A percentile compares a stretch with the other conserved stretches of the same genome.
phyloP scores from a whole-genome alignment of 2,797 vertebrate genomes.

The Trematocara caparti region DNA sequence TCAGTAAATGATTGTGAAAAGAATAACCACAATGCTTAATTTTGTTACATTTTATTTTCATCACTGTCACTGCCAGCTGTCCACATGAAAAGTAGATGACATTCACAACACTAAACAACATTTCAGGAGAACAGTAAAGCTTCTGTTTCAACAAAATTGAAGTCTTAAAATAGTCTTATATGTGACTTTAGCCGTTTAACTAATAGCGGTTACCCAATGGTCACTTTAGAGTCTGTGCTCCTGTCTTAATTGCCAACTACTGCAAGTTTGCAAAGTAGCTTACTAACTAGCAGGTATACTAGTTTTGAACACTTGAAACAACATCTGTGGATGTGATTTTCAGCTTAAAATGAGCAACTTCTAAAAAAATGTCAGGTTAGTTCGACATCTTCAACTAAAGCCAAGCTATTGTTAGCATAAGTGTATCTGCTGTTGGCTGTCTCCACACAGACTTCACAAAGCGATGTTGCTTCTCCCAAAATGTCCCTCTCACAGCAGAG shows the following conservation, averaged over 20 bases:
- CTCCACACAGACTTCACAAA: not conserved
- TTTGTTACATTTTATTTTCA: not conserved
- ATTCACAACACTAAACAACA: not conserved
- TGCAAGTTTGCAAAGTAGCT: not conserved
- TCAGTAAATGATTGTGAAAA: not conserved
- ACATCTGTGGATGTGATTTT: not conserved
- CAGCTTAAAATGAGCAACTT: not conserved
- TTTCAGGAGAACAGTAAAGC: not conserved
- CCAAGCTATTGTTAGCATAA: not conserved
- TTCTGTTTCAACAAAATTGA: not conserved
- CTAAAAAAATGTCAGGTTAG: accelerated
- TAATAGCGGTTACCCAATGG: not conserved
- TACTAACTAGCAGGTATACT: not conserved
- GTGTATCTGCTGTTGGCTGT: not conserved
- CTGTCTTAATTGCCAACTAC: not conserved
- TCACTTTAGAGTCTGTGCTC: not conserved
- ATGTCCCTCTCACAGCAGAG: not conserved
- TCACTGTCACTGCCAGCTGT: not conserved
- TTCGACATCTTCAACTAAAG: not conserved
- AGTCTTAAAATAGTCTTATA: not conserved
- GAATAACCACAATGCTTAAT: not conserved
- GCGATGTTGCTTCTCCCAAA: not conserved
- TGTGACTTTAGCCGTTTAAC: not conserved
- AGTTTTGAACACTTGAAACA: not conserved
- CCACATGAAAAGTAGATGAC: not conserved